phyloP scores from a whole-genome alignment of 2,113 vertebrate genomes.

The Abramis brama region DNA sequence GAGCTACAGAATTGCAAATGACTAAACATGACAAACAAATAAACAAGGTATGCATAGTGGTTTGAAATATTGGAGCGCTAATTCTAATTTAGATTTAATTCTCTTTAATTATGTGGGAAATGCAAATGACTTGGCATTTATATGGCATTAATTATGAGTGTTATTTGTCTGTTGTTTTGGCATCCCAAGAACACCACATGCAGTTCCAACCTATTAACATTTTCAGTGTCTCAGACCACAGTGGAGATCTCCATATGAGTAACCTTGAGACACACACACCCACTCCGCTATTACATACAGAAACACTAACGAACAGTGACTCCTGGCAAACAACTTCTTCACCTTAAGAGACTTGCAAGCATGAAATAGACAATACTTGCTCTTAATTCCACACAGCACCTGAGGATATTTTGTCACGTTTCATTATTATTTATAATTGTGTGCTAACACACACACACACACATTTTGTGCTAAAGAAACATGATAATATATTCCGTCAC shows the following conservation, averaged over 20 bases:
- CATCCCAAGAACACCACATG: conserved; percentile 56
- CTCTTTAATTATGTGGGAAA: conserved; percentile 2
- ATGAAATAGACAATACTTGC: conserved; percentile 40
- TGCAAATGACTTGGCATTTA: conserved; percentile 30
- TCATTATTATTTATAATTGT: conserved; percentile 41
- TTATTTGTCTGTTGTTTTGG: conserved; percentile 25
- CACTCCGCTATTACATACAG: not conserved
- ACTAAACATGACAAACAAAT: conserved; percentile 29
- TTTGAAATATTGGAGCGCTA: not conserved
- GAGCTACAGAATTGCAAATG: not conserved
- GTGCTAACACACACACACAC: conserved; percentile 40
- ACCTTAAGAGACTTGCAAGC: conserved; percentile 32
- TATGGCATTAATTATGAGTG: conserved; percentile 14
- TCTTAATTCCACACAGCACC: conserved; percentile 19
- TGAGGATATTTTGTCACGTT: conserved; percentile 41
- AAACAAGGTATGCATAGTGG: conserved; percentile 14
- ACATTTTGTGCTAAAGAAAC: conserved; percentile 48
- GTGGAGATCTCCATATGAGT: conserved; percentile 39
- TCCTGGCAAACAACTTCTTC: not conserved
- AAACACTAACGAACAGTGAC: not conserved
- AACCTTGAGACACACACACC: conserved; percentile 44
- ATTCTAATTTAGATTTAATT: not conserved
- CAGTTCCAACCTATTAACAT: conserved; percentile 48
- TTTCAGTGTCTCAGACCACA: conserved; percentile 27
- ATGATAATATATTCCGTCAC: conserved; percentile 62